Base-by-base conservation (phyloP, 2,888 invertebrate species). In the Drosophila formosana region DNA sequence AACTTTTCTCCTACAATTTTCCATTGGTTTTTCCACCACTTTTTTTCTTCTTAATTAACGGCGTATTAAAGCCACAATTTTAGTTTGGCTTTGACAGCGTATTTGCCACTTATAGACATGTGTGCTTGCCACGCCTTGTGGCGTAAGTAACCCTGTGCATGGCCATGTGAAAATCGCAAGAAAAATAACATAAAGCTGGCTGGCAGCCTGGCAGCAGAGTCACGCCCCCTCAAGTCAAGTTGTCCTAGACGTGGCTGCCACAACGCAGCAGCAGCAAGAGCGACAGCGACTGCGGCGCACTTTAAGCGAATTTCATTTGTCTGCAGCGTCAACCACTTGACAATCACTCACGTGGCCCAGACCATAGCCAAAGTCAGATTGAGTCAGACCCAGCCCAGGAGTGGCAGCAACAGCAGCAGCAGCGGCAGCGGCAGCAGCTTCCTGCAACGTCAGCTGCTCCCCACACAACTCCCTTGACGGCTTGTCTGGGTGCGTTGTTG, bases 281-380 rank as follows among this genome's bases (percentile, higher is more conserved):
- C 32, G 8, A 8, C 34, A 11, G 9, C 34, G 9, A 9, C 78
- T 78, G 86, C 55, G 81, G 88, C 85, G 82, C 80, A 86, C 85
- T 85, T 89, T 88, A 89, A 85, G 90, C 89, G 85, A 85, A 85
- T 85, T 85, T 89, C 88, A 85, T 85, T 85, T 85, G 85, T 85
- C 85, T 85, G 90, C 90, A 83, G 85, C 85, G 85, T 85, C 85
- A 85, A 85, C 82, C 90, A 89, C 86, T 86, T 89, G 90, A 86
- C 86, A 89, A 90, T 86, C 86, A 90, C 86, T 86, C 86, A 86
- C 86, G 75, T 90, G 79, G 74, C 89, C 68, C 75, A 78, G 66
- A 52, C 63, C 63, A 46, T 45, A 49, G 18, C 49, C 57, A 49
- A 46, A 57, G 56, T 46, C 56, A 32, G 28, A 53, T 11, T 37